Base-by-base conservation (phyloP, 2,888 invertebrate genomes). In the Ectemnius cavifrons region DNA sequence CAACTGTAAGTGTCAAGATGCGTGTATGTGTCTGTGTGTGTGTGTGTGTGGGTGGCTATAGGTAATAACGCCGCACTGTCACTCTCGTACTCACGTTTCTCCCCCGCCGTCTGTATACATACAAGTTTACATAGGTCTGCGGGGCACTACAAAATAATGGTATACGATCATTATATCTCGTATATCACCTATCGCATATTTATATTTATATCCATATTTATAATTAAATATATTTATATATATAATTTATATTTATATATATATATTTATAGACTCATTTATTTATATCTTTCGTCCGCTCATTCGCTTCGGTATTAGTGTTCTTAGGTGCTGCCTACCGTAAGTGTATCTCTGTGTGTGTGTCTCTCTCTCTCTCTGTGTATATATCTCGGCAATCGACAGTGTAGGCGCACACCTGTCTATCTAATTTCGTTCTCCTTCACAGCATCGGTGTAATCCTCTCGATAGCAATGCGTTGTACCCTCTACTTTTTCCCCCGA, bases 391-490 rank as follows among this genome's bases (percentile, higher is more conserved):
- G 82, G 75, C 72, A 58, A 67, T 37, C 79, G 82, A 73, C 73
- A 56, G 69, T 4, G 77, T 79, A 79, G 82, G 81, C 77, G 69
- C 66, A 68, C 82, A 80, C 76, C 75, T 68, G 72, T 37, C 37
- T 80, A 79, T 74, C 76, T 82, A 78, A 77, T 37, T 92, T 91
- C 67, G 61, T 92, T 92, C 23, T 23, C 23, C 92, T 92, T 92
- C 92, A 1, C 91, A 92, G 92, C 92, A 92, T 91, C 92, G 20
- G 92, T 91, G 92, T 75, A 71, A 81, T 72, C 81, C 69, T 78
- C 71, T 77, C 72, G 72, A 77, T 52, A 81, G 73, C 71, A 76
- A 78, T 76, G 74, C 76, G 78, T 83, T 83, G 74, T 80, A 80
- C 77, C 80, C 77, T 78, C 92, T 78, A 67, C 61, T 67, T 76